phyloP scores from a whole-genome alignment of 2,888 invertebrate species.

The Aromia moschata region DNA sequence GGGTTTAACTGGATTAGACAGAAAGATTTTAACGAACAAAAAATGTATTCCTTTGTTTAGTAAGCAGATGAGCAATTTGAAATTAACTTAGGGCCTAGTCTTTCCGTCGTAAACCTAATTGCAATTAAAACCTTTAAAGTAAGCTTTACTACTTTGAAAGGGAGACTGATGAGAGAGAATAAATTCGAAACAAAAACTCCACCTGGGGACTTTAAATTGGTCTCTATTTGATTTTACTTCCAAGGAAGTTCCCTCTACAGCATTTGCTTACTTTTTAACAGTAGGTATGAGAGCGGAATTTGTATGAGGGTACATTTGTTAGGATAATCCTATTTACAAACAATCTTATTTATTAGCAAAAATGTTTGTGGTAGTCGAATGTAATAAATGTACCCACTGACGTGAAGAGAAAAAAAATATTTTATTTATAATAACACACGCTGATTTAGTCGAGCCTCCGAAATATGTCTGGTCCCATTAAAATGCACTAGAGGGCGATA shows the following conservation, averaged over 20 bases:
- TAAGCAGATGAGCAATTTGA: slow-evolving; percentile 32
- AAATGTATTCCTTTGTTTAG: slow-evolving; percentile 25
- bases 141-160: slow-evolving; percentile 40
- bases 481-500: too few relatives aligned
- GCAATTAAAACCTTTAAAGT: slow-evolving; percentile 44
- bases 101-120: slow-evolving; percentile 41
- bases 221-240: slow-evolving; percentile 29
- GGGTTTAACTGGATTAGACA: too few relatives aligned
- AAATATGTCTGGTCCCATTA: too few relatives aligned
- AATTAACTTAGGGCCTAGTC: slow-evolving; percentile 39
- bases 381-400: too few relatives aligned
- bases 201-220: slow-evolving; percentile 36
- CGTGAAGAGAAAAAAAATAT: too few relatives aligned
- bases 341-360: not conserved
- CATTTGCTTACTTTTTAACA: slow-evolving; percentile 30
- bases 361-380: too few relatives aligned
- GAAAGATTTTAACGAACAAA: slow-evolving; percentile 20
- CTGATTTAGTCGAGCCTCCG: too few relatives aligned
- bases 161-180: slow-evolving; percentile 40
- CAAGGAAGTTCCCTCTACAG: slow-evolving; percentile 22
- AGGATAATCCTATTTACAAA: slow-evolving; percentile 14
- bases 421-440: too few relatives aligned
- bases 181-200: slow-evolving; percentile 41
- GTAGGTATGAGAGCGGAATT: slow-evolving; percentile 21
- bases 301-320: slow-evolving; percentile 23